Conservation (phyloP, 1,140 invertebrate species). For the Drosophila kikkawai region DNA sequence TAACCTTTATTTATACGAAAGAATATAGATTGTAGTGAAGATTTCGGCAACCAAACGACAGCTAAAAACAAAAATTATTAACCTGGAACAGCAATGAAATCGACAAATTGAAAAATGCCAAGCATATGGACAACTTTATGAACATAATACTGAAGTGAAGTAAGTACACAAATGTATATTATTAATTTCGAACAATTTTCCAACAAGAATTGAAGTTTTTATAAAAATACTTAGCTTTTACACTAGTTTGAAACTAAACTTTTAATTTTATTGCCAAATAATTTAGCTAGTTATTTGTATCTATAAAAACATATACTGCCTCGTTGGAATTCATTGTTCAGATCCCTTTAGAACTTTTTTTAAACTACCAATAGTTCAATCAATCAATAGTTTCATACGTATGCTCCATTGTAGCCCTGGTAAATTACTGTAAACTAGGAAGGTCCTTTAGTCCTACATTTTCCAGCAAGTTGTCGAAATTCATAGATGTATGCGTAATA, state of each 20-base stretch:
- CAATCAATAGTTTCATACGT: constrained; percentile 39
- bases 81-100: constrained; percentile 20
- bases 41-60: constrained; percentile 5
- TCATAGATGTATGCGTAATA: constrained; percentile 36
- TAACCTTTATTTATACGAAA: constrained; percentile 21
- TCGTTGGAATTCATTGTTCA: constrained; percentile 4
- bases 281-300: neutral
- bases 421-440: constrained; percentile 4
- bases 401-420: constrained; percentile 63
- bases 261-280: neutral
- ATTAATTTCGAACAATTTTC: neutral
- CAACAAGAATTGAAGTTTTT: neutral
- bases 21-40: constrained; percentile 20
- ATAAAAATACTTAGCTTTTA: neutral
- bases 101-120: constrained; percentile 34
- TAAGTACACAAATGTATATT: constrained; percentile 44
- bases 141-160: constrained; percentile 40
- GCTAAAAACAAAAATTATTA: constrained; percentile 5
- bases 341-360: constrained; percentile 6
- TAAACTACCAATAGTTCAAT: neutral
- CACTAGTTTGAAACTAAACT: neutral
- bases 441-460: neutral
- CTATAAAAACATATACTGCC: neutral
- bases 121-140: constrained; percentile 19
- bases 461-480: neutral